Evolutionary conservation across 1,140 invertebrate species (phyloP), one percentile per base, ranked within the genome.

Genomic region (Ips typographus): DNA sequence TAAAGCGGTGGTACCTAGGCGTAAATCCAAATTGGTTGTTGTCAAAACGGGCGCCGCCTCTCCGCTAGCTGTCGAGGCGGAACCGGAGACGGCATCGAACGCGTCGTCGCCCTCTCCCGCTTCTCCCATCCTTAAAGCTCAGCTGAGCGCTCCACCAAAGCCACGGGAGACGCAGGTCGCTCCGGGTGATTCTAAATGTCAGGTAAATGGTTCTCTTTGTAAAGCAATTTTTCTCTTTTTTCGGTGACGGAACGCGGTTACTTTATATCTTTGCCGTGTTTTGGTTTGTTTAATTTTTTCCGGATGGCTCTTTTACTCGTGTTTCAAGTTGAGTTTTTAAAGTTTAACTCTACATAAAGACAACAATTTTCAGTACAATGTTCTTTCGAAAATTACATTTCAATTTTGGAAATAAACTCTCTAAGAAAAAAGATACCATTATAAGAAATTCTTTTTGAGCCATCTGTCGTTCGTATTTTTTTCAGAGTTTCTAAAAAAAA

Each of bases 91-190:
- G n/a, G 22, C 2, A 22, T 59, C 62, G 82, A 80, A 78, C 80
- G 79, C 80, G 79, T 79, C 77, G 78, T 74, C 71, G 43, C 22
- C 22, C 22, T 79, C 84, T 65, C 85, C 86, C 55, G 83, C 84
- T 39, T 89, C 88, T 66, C 87, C 88, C n/a, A 92, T 91, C 79
- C 84, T 91, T 36, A 91, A 91, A 83, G 90, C 89, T 75, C 90
- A 91, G 79, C 83, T 91, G 65, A 90, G 89, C 77, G 87, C 88
- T 71, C 89, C 89, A 66, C 85, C 88, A 59, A 89, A 88, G 82
- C 77, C 78, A 52, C 63, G 76, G 71, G 63, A 71, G 69, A 55
- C 74, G 42, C 64, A 72, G 51, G 56, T 73, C 44, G 65, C 72
- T 79, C 83, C 84, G 81, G 81, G 83, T 82, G 84, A 86, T 80